phyloP scores from a whole-genome alignment of 1,140 invertebrate species.

The Manduca sexta region DNA sequence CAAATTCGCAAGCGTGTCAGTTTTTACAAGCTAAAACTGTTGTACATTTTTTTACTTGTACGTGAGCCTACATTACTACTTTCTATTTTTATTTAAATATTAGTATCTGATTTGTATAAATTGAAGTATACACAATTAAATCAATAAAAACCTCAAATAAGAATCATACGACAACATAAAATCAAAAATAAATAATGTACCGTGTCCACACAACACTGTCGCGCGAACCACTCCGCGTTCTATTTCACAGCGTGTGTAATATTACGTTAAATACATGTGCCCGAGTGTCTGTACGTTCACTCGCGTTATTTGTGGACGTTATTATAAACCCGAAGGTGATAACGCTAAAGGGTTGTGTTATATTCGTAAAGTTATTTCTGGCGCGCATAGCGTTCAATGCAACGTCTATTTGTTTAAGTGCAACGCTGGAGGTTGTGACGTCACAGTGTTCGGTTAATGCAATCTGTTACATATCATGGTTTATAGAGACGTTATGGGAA shows the following conservation, averaged over 20 bases:
- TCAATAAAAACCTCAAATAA: too few species aligned
- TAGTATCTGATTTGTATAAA: too few species aligned
- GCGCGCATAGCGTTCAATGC: constrained; percentile 47
- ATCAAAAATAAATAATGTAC: not conserved
- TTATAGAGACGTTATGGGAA: too few species aligned
- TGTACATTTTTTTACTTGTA: too few species aligned
- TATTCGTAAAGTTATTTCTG: constrained; percentile 59
- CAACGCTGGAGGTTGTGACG: constrained; percentile 12
- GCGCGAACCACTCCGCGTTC: constrained; percentile 18
- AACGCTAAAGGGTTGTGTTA: constrained; percentile 50
- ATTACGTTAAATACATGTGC: constrained; percentile 25
- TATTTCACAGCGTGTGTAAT: constrained; percentile 31
- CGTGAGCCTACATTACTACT: too few species aligned
- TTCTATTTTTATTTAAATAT: too few species aligned
- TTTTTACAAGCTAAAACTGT: too few species aligned
- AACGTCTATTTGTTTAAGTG: constrained; percentile 31
- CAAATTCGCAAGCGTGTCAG: too few species aligned
- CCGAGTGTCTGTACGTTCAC: constrained; percentile 40
- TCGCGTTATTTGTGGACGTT: constrained; percentile 48
- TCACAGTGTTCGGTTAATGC: too few species aligned
- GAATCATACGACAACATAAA: too few species aligned
- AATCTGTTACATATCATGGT: too few species aligned
- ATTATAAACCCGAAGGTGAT: constrained; percentile 64
- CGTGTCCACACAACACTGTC: constrained; percentile 18
- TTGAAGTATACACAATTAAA: too few species aligned